Conservation (phyloP, 2,113 vertebrate genomes). For the Etheostoma spectabile region DNA sequence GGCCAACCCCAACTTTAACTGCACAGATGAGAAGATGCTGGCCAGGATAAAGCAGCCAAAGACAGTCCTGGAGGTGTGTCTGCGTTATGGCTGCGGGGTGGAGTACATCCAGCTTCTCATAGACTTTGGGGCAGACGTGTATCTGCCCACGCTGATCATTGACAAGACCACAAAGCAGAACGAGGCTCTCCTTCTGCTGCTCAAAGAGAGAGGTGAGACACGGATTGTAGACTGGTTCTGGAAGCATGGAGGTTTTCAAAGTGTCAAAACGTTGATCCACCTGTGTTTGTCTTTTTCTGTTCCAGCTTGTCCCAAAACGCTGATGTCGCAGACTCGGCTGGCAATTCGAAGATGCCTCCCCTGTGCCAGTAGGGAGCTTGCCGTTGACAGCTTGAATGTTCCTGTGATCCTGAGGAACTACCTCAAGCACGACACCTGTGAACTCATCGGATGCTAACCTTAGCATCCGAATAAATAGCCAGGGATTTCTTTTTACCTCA, state of each 20-base stretch:
- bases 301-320: slow-evolving; percentile 90
- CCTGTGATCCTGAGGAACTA: slow-evolving; percentile 88
- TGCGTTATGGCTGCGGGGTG: slow-evolving; percentile 87
- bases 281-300: slow-evolving; percentile 8
- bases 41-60: slow-evolving; percentile 87
- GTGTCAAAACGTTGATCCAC: background rate
- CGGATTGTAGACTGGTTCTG: too few relatives aligned
- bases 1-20: slow-evolving; percentile 94
- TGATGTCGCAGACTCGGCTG: slow-evolving; percentile 92
- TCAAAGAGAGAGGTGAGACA: slow-evolving; percentile 90
- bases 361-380: slow-evolving; percentile 49
- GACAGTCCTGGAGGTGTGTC: slow-evolving; percentile 91
- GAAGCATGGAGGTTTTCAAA: background rate
- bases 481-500: slow-evolving; percentile 11
- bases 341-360: slow-evolving; percentile 83
- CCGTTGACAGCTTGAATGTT: slow-evolving; percentile 85
- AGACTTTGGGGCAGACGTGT: slow-evolving; percentile 94
- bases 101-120: slow-evolving; percentile 91
- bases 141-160: slow-evolving; percentile 83
- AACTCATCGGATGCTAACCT: slow-evolving; percentile 42
- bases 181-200: slow-evolving; percentile 87
- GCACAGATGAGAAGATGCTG: slow-evolving; percentile 86
- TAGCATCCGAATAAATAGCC: background rate
- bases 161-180: slow-evolving; percentile 79
- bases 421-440: slow-evolving; percentile 83